Conservation (phyloP, 2,888 invertebrate genomes). For the Nephrocerus scutellatus region DNA sequence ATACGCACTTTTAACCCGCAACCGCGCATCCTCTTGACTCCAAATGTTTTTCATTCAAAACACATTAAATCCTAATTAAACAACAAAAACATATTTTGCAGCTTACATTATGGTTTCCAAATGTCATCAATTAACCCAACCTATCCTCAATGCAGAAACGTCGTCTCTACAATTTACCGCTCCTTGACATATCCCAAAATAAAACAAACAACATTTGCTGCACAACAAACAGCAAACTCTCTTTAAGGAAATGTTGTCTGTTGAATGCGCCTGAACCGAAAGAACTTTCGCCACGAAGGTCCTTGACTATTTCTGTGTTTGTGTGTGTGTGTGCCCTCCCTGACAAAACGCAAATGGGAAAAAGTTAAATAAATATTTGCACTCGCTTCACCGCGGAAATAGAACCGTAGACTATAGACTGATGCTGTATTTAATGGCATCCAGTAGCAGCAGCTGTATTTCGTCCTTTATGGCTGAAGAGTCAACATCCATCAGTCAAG, state of each 20-base stretch:
- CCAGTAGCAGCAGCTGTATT: conserved; percentile 12
- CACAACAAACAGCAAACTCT: background rate
- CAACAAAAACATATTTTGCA: conserved; percentile 1
- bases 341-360: conserved; percentile 16
- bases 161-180: conserved; percentile 11
- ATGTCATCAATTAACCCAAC: too few species aligned
- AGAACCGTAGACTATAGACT: too few species aligned
- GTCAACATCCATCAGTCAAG: too few species aligned
- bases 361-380: conserved; percentile 20
- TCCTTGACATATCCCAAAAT: conserved; percentile 8
- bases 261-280: conserved; percentile 10
- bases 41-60: conserved; percentile 19
- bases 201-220: background rate
- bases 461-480: too few species aligned
- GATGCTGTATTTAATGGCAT: too few species aligned
- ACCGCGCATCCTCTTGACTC: conserved; percentile 7
- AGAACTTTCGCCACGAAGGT: conserved; percentile 4
- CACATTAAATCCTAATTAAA: conserved; percentile 13
- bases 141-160: too few species aligned
- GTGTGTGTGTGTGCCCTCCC: background rate
- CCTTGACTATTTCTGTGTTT: too few species aligned
- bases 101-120: conserved; percentile 2
- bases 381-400: conserved; percentile 10
- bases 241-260: too few species aligned
- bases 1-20: too few species aligned